Percentiles rank a stretch among this genome's conserved stretches.
Evolutionary conservation across 2,113 vertebrate species (phyloP).

Genomic region (Muntiacus reevesi): DNA sequence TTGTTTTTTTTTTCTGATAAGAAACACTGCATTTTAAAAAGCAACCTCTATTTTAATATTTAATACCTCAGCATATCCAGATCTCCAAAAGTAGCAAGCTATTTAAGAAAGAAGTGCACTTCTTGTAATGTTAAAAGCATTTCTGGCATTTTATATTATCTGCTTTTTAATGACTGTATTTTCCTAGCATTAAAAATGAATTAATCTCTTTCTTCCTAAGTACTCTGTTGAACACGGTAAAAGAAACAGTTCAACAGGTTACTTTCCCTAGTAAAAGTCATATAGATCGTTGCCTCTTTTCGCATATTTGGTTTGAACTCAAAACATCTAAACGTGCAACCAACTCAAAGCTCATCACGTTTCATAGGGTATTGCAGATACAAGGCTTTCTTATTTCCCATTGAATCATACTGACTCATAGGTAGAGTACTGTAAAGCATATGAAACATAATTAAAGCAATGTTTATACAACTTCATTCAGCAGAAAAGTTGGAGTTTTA

Average conservation of each 20-base stretch:
- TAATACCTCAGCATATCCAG: constrained; percentile 83
- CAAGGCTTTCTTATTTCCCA: background rate
- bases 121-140: constrained; percentile 86
- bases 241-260: constrained; percentile 79
- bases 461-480: background rate
- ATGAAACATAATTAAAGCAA: background rate
- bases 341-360: constrained; percentile 48
- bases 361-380: background rate
- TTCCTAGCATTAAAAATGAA: constrained; percentile 89
- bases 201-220: constrained; percentile 84
- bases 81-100: constrained; percentile 83
- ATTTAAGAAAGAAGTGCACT: constrained; percentile 83
- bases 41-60: constrained; percentile 86
- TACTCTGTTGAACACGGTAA: constrained; percentile 78
- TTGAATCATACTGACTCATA: background rate
- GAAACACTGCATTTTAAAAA: constrained; percentile 85
- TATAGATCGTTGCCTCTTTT: constrained; percentile 58
- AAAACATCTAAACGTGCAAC: constrained; percentile 55
- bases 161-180: constrained; percentile 86
- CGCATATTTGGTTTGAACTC: constrained; percentile 66
- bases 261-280: constrained; percentile 67
- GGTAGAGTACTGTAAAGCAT: background rate
- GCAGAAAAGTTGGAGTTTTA: background rate
- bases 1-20: constrained; percentile 83
- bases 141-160: constrained; percentile 86